Conservation (phyloP, 2,113 vertebrate genomes). For the Sander lucioperca region DNA sequence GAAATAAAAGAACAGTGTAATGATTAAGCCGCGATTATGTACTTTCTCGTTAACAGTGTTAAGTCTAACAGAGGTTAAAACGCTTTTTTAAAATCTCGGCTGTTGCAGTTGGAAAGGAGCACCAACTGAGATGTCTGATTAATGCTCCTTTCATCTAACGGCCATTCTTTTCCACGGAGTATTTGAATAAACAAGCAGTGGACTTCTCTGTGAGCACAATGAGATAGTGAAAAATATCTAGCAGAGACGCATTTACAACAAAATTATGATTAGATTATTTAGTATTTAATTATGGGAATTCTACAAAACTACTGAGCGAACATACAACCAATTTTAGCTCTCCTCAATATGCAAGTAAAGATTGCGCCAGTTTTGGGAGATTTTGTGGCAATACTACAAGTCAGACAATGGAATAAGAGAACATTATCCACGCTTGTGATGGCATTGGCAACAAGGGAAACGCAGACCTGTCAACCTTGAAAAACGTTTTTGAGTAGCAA, state of each 20-base stretch:
- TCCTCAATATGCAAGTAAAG: too few species aligned
- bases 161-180: neutral
- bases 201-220: neutral
- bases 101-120: neutral
- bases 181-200: neutral
- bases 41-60: neutral
- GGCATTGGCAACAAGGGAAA: too few species aligned
- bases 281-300: too few species aligned
- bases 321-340: neutral
- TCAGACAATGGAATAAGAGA: too few species aligned
- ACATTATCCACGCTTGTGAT: too few species aligned
- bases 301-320: neutral
- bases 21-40: neutral
- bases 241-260: neutral
- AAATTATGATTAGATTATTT: neutral
- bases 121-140: slow-evolving; percentile 16
- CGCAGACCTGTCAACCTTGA: too few species aligned
- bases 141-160: neutral
- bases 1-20: neutral
- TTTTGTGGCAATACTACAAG: too few species aligned
- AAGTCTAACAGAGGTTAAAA: neutral
- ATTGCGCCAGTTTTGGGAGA: too few species aligned
- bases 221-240: neutral
- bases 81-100: neutral
- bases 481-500: too few species aligned